Evolutionary conservation across 2,888 invertebrate genomes (phyloP), one percentile per base, ranked within the genome.

Genomic region (Dasypolia templi): DNA sequence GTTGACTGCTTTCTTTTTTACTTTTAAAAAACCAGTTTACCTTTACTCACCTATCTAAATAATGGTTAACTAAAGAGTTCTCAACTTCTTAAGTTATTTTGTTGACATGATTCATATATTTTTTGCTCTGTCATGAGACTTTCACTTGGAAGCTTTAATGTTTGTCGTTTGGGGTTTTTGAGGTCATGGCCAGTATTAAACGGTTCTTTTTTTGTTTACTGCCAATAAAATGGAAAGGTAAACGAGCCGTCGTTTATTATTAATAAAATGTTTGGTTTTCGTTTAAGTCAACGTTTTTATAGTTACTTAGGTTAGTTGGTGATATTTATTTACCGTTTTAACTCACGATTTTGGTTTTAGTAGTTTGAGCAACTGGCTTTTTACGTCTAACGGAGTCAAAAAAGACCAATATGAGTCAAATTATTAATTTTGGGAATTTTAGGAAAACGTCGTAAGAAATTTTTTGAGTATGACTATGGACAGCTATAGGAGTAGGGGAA

Each of bases 61-160:
- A 75, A 46, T 35, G 12, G 5, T 11, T 46, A 49, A 55, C 14
- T 14, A 35, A 32, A 44, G 14, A 51, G 0, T n/a, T 29, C 19
- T 58, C 14, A 2, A 69, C n/a, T 32, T 49, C 32, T 26, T 22
- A 22, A 32, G n/a, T 55, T 55, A 39, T 66, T 53, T 58, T 51
- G 51, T 75, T 51, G 29, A 32, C 26, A 56, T 71, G 64, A 49
- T 67, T 72, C 72, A 63, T 73, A 72, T 59, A 49, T 65, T 65
- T 78, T 75, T 59, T 75, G 58, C 46, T 39, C 12, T 35, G 61
- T 66, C 42, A 58, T 39, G 53, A 1, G 2, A 69, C 83, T 81
- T 81, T 81, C 81, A 79, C 83, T 83, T 29, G 17, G 12, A 22
- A 59, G 19, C 22, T 72, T 19, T 55, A 39, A 58, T 72, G 46